A percentile compares a stretch with the other conserved stretches of the same genome.
These are phyloP conservation scores for Drosophila cardini DNA, from an alignment of 1,140 invertebrate genomes.

Conservation along the genomic window DNA sequence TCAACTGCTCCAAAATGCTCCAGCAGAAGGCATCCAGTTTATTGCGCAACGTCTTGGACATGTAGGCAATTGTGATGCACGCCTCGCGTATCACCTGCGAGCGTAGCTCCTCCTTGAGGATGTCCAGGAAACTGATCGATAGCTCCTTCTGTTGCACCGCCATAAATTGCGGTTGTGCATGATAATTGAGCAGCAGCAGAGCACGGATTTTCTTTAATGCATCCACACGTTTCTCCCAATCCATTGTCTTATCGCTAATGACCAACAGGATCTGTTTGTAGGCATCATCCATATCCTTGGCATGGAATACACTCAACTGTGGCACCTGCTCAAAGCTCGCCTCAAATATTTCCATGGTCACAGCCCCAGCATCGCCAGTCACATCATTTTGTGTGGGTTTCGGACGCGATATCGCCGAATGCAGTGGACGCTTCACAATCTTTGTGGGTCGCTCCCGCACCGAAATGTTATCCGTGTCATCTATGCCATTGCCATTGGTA, in stretches of 20 bases:
- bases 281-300: conserved; percentile 93
- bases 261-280: conserved; percentile 91
- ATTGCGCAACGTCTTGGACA: conserved; percentile 92
- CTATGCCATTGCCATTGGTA: conserved; percentile 64
- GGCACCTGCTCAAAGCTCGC: conserved; percentile 94
- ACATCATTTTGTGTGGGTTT: conserved; percentile 54
- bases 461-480: conserved; percentile 74
- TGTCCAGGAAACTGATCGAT: conserved; percentile 92
- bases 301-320: conserved; percentile 92
- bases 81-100: conserved; percentile 93
- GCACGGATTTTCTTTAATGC: conserved; percentile 94
- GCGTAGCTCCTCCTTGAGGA: conserved; percentile 94
- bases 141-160: conserved; percentile 90
- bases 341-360: conserved; percentile 95
- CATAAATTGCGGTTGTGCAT: conserved; percentile 92
- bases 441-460: conserved; percentile 69
- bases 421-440: conserved; percentile 74
- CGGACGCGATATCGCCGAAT: conserved; percentile 55
- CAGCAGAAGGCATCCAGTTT: conserved; percentile 95
- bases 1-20: conserved; percentile 91
- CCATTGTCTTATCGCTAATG: conserved; percentile 92
- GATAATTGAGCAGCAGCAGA: conserved; percentile 91
- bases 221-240: conserved; percentile 97
- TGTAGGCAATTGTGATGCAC: conserved; percentile 96
- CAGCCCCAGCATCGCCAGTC: conserved; percentile 89